phyloP scores from a whole-genome alignment of 2,888 invertebrate genomes.

The Crepidodera aurea region DNA sequence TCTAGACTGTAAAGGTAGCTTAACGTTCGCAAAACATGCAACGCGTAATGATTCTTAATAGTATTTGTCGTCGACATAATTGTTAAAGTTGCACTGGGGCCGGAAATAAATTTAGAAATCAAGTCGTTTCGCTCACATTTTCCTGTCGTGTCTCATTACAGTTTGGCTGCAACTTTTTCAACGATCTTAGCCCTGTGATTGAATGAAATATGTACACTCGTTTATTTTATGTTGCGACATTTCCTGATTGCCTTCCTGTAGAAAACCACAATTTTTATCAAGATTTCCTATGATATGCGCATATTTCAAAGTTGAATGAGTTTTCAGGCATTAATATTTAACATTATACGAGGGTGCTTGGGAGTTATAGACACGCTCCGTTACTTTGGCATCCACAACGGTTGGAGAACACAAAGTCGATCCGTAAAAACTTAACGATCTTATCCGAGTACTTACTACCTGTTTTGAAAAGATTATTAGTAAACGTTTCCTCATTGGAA shows the following conservation, averaged over 20 bases:
- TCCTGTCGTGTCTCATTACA: constrained; percentile 24
- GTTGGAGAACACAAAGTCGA: no score
- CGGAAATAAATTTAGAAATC: constrained; percentile 32
- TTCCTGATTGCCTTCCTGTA: constrained; percentile 28
- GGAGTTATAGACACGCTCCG: neutral
- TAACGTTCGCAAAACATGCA: constrained; percentile 34
- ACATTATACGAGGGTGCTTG: neutral
- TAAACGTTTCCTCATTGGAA: no score
- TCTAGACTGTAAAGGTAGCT: constrained; percentile 16
- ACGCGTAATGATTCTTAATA: constrained; percentile 33
- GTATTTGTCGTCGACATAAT: constrained; percentile 36
- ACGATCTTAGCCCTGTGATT: constrained; percentile 16
- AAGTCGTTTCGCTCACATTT: constrained; percentile 30
- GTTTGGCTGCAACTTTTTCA: constrained; percentile 25
- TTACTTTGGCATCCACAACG: neutral
- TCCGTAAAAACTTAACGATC: no score
- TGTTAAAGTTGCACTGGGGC: constrained; percentile 32
- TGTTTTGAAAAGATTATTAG: no score
- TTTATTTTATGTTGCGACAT: constrained; percentile 30
- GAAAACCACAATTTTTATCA: constrained; percentile 18
- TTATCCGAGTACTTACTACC: no score
- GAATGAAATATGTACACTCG: constrained; percentile 27
- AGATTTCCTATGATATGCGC: constrained; percentile 15
- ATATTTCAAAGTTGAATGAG: constrained; percentile 18
- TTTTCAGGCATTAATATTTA: neutral